Base-by-base conservation (phyloP, 1,140 invertebrate species). In the Atta colombica region DNA sequence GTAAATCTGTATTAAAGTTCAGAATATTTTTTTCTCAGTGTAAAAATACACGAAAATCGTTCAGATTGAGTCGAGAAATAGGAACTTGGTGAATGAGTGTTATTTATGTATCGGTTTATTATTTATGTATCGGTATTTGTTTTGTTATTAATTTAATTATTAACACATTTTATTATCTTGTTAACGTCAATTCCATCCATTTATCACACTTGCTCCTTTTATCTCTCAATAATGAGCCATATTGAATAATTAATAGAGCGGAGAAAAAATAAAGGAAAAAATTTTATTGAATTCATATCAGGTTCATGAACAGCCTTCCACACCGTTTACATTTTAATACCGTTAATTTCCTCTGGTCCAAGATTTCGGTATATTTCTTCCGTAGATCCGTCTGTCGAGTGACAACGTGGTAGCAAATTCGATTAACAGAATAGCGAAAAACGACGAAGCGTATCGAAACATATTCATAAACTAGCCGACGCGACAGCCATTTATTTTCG, bases 361-460 rank as follows among this genome's bases (percentile, higher is more conserved):
- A 35, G 45, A 35, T 55, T 55, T 65, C 16, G 39, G 21, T 14
- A 10, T 14, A 49, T 69, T 28, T 45, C 6, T 28, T 25, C 35
- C 25, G 16, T 6, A 21, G 60, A 78, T 78, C 39, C 39, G 75
- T 3, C 39, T 28, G 45, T 80, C 49, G 65, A 18, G 31, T 31
- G 3, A 28, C 49, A 21, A 58, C 6, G 5, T 3, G 77, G 14
- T 31, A 71, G 65, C 75, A 71, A 71, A 81, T 71, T 81, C 65
- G 66, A 81, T 81, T 71, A 71, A 81, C 31, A 16, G 31, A 69
- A 18, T n/a, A 31, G 66, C 16, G 51, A 81, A 55, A 81, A 81
- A 81, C 31, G 31, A 3, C 31, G 77, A 28, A 14, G 77, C 31
- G 77, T 69, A 81, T 81, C 80, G 55, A 74, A 74, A 75, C 80